Evolutionary conservation across 2,888 invertebrate species (phyloP).

Genomic region (Drosophila kuntzei): DNA sequence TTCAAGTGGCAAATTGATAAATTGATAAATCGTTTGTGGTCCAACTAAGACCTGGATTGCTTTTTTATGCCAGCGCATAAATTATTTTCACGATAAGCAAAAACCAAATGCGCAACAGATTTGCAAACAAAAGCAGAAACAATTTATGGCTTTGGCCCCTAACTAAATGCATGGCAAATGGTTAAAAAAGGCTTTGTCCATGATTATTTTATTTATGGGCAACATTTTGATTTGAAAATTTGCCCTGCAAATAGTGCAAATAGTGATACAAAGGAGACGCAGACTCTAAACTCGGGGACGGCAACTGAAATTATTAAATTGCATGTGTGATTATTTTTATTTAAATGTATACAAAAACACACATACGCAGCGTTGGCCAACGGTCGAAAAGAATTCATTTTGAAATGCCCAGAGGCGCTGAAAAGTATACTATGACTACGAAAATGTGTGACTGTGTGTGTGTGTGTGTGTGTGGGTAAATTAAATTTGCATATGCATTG

Average conservation of each 20-base stretch:
- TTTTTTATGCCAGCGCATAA: constrained; percentile 65
- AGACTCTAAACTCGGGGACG: constrained; percentile 5
- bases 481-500: constrained; percentile 75
- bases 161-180: constrained; percentile 44
- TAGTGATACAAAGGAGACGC: constrained; percentile 20
- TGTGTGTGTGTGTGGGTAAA: constrained; percentile 49
- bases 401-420: constrained; percentile 63
- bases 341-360: constrained; percentile 51
- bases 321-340: constrained; percentile 83
- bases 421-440: constrained; percentile 69
- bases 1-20: constrained; percentile 75
- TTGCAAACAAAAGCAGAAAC: constrained; percentile 43
- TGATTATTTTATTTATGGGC: constrained; percentile 66
- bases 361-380: constrained; percentile 11
- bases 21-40: constrained; percentile 49
- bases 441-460: constrained; percentile 12
- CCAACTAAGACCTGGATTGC: constrained; percentile 55
- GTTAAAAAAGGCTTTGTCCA: constrained; percentile 28
- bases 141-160: constrained; percentile 50
- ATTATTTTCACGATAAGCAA: constrained; percentile 66
- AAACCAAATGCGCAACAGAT: constrained; percentile 72
- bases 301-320: constrained; percentile 81
- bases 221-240: constrained; percentile 63
- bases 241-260: constrained; percentile 28
- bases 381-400: constrained; percentile 49